Base-by-base conservation (phyloP, 2,888 invertebrate species). In the Andrena fulva region DNA sequence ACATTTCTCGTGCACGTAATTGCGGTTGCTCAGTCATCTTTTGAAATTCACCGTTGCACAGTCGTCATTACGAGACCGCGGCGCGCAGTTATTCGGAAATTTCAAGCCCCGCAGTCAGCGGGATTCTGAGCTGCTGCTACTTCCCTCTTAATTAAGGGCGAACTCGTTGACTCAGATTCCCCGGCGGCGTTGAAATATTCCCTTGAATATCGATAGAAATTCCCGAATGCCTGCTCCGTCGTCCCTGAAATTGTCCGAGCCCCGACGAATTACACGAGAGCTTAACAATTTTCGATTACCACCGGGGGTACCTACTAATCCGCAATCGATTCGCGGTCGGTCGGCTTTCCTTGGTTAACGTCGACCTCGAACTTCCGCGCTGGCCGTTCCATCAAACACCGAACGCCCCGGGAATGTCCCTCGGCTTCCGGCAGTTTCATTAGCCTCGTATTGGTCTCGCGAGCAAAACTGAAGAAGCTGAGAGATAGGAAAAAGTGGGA, bases 301-400 rank as follows among this genome's bases (percentile, higher is more conserved):
- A 16, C 10, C n/a, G 31, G 0, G 20, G 56, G 20, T 16, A 50
- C 48, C 60, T n/a, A 27, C 66, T 62, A 56, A 73, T 54, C 60
- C 59, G 29, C 42, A 48, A 81, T 74, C 81, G 74, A 81, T 74
- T 52, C 60, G 62, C 20, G 64, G 72, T 72, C 48, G 59, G n/a
- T 42, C 54, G 42, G 63, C 48, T 74, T 60, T 74, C 50, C 42
- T 71, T 62, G 70, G 27, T 67, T 56, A 71, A 56, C 62, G 66
- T 54, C 50, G 75, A 56, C 24, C 68, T 63, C 59, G 60, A 42
- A 42, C 54, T 75, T 67, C 52, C 50, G 62, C 70, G 12, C 5
- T 16, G 50, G 20, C 54, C 29, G 67, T 60, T 50, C 52, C 29
- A 63, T 69, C 64, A 7, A 66, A 52, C 27, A 29, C 24, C 16